Conservation (phyloP, 1,140 invertebrate species). For the Macrocentrus cingulum region DNA sequence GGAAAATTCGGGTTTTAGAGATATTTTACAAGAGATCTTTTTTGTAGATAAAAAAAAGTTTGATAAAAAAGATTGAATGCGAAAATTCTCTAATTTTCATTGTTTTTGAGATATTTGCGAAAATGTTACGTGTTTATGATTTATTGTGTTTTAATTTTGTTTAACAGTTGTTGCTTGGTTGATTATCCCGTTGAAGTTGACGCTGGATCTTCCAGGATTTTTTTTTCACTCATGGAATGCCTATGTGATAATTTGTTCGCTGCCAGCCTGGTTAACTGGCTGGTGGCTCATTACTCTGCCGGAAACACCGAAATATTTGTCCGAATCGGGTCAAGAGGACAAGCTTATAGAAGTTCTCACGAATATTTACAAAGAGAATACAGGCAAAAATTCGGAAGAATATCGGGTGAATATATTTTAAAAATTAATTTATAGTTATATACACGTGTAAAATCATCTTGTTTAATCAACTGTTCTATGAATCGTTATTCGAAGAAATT, state of each 20-base stretch:
- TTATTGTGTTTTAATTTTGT: neutral
- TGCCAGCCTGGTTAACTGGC: slow-evolving; percentile 35
- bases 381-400: slow-evolving; percentile 34
- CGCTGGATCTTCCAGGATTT: slow-evolving; percentile 30
- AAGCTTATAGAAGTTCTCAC: slow-evolving; percentile 45
- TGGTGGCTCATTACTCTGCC: slow-evolving; percentile 56
- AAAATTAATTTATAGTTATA: neutral
- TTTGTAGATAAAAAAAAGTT: too few species aligned
- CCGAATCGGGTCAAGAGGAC: slow-evolving; percentile 48
- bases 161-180: slow-evolving; percentile 41
- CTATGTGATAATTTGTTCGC: slow-evolving; percentile 38
- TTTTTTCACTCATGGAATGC: slow-evolving; percentile 45
- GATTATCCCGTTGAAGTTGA: slow-evolving; percentile 39
- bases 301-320: slow-evolving; percentile 62
- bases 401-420: slow-evolving; percentile 42
- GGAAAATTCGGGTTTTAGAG: too few species aligned
- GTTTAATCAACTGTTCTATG: too few species aligned
- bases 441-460: too few species aligned
- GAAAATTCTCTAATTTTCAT: too few species aligned
- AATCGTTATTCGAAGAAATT: too few species aligned
- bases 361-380: slow-evolving; percentile 48
- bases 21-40: too few species aligned
- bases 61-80: too few species aligned
- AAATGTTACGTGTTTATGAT: too few species aligned
- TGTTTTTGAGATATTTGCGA: too few species aligned